These are phyloP conservation scores for Cathartes aura DNA, from an alignment of 2,113 vertebrate species.

Conservation along the genomic window DNA sequence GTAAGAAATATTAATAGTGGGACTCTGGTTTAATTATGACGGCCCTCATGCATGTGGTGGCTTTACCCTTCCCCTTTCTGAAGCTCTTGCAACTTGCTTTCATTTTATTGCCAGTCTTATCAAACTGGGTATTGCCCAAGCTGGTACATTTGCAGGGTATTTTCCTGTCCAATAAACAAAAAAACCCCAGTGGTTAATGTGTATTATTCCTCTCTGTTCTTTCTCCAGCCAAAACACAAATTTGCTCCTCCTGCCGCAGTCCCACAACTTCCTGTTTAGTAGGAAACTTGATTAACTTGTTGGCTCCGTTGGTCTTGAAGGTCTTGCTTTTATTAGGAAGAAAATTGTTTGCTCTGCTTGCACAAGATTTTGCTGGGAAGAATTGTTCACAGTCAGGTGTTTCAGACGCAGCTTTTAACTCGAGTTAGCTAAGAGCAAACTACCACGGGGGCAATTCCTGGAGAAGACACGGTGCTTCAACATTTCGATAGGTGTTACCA, in stretches of 20 bases:
- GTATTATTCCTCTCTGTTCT: not conserved
- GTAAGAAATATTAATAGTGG: not conserved
- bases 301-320: slow-evolving; percentile 1
- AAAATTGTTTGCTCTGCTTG: slow-evolving; percentile 50
- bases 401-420: not conserved
- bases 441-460: not conserved
- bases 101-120: not conserved
- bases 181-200: not conserved
- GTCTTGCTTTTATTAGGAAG: slow-evolving; percentile 59
- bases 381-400: slow-evolving; percentile 53
- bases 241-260: slow-evolving; percentile 1
- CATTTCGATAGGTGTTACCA: not conserved
- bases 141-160: slow-evolving; percentile 10
- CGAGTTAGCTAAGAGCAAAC: not conserved
- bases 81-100: not conserved
- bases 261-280: slow-evolving; percentile 62
- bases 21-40: not conserved
- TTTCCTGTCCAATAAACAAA: slow-evolving; percentile 28
- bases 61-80: not conserved
- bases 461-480: accelerated
- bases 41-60: not conserved
- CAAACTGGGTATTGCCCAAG: not conserved
- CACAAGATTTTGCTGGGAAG: not conserved
- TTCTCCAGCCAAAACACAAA: slow-evolving; percentile 30
- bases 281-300: slow-evolving; percentile 63